phyloP scores from a whole-genome alignment of 2,113 vertebrate species.

The Cottus gobio region DNA sequence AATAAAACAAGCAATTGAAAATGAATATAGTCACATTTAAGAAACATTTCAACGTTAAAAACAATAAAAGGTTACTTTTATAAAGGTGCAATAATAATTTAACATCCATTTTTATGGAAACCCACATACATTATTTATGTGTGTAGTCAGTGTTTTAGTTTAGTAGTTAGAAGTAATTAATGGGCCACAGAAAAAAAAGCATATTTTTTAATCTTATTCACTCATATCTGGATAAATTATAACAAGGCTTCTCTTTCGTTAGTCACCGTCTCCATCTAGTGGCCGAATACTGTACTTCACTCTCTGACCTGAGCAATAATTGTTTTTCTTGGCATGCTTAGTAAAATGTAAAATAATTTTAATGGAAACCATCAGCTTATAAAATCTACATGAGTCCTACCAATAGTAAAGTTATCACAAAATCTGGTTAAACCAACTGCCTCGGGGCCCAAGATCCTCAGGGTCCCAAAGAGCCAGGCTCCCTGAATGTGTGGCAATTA shows the following conservation, averaged over 20 bases:
- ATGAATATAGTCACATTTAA: neutral
- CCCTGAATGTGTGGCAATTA: neutral
- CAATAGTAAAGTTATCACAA: neutral
- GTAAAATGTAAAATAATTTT: neutral
- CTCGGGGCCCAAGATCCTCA: neutral
- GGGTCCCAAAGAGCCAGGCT: neutral
- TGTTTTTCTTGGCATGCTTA: neutral
- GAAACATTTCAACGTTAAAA: neutral
- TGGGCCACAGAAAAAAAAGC: neutral
- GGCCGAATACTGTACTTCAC: slow-evolving; percentile 5
- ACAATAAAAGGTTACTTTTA: neutral
- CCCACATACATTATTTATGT: neutral
- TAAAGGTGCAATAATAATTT: neutral
- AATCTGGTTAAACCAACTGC: neutral
- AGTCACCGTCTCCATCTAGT: slow-evolving; percentile 63
- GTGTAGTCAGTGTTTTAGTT: neutral
- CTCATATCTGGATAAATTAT: neutral
- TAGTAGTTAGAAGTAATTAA: neutral
- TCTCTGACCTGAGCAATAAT: neutral
- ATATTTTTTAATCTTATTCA: too few relatives aligned
- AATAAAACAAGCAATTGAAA: neutral
- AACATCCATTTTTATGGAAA: neutral
- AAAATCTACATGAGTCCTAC: neutral
- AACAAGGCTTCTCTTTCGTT: neutral
- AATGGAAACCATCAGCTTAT: neutral